phyloP scores from a whole-genome alignment of 2,888 invertebrate species.

The Orthonychiurus folsomi region DNA sequence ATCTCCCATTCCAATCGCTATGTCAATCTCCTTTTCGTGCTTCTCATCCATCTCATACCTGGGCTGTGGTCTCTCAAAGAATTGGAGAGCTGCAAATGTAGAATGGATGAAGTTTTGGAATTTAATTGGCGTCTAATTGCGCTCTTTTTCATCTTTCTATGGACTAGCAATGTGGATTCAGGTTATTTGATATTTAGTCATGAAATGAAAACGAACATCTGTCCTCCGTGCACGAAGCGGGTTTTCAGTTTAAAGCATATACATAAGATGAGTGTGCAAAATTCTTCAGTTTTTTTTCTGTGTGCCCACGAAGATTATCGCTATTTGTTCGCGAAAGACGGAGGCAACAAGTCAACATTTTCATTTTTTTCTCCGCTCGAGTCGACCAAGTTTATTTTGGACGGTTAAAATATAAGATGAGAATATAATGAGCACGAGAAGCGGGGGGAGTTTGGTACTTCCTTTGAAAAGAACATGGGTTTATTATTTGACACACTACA shows the following conservation, averaged over 20 bases:
- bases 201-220: slow-evolving; percentile 10
- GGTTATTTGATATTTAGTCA: slow-evolving; percentile 17
- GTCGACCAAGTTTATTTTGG: too few relatives aligned
- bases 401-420: too few relatives aligned
- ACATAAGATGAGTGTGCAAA: slow-evolving; percentile 10
- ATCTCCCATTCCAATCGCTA: background rate
- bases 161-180: slow-evolving; percentile 23
- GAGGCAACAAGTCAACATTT: too few relatives aligned
- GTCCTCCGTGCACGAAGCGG: background rate
- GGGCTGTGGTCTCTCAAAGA: too few relatives aligned
- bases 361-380: too few relatives aligned
- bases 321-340: too few relatives aligned
- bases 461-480: too few relatives aligned
- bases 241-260: background rate
- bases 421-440: too few relatives aligned
- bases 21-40: background rate
- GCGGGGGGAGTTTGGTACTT: too few relatives aligned
- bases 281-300: background rate
- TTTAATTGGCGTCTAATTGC: background rate
- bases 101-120: background rate
- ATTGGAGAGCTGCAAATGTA: background rate
- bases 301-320: too few relatives aligned
- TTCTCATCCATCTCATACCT: too few relatives aligned
- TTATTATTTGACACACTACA: too few relatives aligned
- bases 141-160: background rate